Conservation (phyloP, 2,113 vertebrate genomes). For the Hippocampus comes region DNA sequence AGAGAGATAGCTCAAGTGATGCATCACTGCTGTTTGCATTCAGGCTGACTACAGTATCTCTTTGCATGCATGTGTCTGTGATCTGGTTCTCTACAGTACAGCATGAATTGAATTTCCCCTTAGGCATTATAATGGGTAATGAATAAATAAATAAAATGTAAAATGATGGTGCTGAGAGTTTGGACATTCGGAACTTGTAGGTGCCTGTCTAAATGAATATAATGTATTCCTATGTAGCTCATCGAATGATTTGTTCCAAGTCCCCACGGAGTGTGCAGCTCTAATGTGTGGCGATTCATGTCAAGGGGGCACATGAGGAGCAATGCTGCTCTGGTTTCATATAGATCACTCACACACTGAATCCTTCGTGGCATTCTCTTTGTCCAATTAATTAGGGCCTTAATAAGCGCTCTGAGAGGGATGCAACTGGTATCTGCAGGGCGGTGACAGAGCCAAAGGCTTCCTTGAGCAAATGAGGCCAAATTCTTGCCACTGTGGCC, state of each 20-base stretch:
- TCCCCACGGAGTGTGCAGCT: conserved; percentile 58
- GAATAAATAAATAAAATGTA: no score
- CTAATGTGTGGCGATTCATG: conserved; percentile 61
- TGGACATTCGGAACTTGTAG: neutral
- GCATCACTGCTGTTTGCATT: no score
- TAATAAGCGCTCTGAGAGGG: conserved; percentile 54
- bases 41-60: no score
- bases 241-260: conserved; percentile 21
- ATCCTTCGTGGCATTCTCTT: conserved; percentile 62
- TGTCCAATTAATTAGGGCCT: conserved; percentile 65
- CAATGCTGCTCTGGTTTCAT: conserved; percentile 49
- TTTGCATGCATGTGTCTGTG: no score
- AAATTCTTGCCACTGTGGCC: conserved; percentile 15
- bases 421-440: conserved; percentile 37
- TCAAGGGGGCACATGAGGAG: conserved; percentile 47
- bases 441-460: conserved; percentile 50
- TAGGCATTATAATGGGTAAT: no score
- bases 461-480: conserved; percentile 27
- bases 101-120: no score
- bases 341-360: conserved; percentile 64
- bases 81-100: no score
- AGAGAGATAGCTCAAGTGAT: no score
- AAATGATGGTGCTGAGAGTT: no score
- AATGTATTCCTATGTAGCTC: conserved; percentile 2
- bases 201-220: neutral